These are phyloP conservation scores for Plagodis dolabraria DNA, from an alignment of 2,888 invertebrate genomes.

Conservation along the genomic window DNA sequence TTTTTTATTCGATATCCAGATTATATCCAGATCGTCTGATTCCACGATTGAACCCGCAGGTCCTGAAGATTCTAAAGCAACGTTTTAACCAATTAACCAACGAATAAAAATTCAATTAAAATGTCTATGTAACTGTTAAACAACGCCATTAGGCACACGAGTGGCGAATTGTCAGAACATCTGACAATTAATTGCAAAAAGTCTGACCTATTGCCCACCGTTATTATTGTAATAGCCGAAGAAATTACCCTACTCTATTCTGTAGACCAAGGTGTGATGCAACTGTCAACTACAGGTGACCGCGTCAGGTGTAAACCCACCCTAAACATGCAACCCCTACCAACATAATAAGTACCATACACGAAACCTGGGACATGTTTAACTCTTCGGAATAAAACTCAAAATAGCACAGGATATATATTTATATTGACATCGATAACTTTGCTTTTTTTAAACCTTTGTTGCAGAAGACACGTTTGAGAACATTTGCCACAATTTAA, in stretches of 20 bases:
- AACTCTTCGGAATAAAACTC: conserved; percentile 22
- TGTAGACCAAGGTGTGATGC: conserved; percentile 64
- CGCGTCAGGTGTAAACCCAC: conserved; percentile 62
- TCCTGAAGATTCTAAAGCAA: too few species aligned
- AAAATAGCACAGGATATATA: conserved; percentile 16
- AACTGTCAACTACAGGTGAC: conserved; percentile 70
- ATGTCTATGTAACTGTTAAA: conserved; percentile 23
- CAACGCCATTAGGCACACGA: conserved; percentile 47
- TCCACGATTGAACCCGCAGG: too few species aligned
- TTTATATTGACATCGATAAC: conserved; percentile 15
- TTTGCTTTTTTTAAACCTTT: conserved; percentile 35
- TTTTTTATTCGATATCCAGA: too few species aligned
- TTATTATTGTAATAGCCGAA: conserved; percentile 52
- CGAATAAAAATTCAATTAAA: not conserved
- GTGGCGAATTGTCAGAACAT: conserved; percentile 50
- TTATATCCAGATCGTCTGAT: too few species aligned
- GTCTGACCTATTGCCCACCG: conserved; percentile 64
- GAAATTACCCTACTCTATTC: conserved; percentile 47
- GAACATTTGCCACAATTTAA: conserved; percentile 41
- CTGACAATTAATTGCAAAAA: conserved; percentile 68
- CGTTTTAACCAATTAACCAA: too few species aligned
- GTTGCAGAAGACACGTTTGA: conserved; percentile 39
- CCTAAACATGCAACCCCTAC: conserved; percentile 46
- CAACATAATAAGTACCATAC: conserved; percentile 26
- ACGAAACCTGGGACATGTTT: conserved; percentile 20